Percentiles rank a stretch among this genome's conserved stretches.
Evolutionary conservation across 2,888 invertebrate species (phyloP).

Genomic region (Caenorhabditis doughertyi): DNA sequence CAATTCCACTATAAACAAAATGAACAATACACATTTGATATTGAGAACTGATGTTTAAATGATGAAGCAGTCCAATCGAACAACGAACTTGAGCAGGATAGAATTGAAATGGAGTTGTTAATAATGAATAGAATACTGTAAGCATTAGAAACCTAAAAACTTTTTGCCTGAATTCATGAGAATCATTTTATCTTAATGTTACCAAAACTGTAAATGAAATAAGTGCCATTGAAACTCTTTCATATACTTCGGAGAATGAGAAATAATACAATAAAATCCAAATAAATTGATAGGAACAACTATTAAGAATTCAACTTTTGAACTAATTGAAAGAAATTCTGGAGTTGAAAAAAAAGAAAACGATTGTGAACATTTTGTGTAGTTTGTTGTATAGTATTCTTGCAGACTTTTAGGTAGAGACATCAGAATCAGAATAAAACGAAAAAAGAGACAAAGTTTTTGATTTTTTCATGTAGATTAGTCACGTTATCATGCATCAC

Average conservation of each 20-base stretch:
- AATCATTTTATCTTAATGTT: neutral
- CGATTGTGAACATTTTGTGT: slow-evolving; percentile 8
- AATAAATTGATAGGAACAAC: slow-evolving; percentile 35
- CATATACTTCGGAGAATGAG: slow-evolving; percentile 37
- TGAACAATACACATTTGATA: slow-evolving; percentile 25
- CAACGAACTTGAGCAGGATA: slow-evolving; percentile 40
- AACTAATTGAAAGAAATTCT: slow-evolving; percentile 7
- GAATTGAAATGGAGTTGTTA: slow-evolving; percentile 38
- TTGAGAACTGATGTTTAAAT: neutral
- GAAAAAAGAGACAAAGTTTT: slow-evolving; percentile 1
- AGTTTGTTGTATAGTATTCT: slow-evolving; percentile 37
- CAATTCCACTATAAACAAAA: slow-evolving; percentile 26
- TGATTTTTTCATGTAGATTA: neutral
- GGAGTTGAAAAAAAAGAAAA: slow-evolving; percentile 20
- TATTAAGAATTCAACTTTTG: neutral
- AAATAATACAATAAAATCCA: slow-evolving; percentile 39
- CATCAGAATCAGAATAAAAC: neutral
- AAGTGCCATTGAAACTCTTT: slow-evolving; percentile 35
- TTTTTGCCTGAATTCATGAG: neutral
- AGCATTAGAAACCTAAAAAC: slow-evolving; percentile 36
- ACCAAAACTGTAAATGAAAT: slow-evolving; percentile 42
- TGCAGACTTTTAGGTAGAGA: slow-evolving; percentile 9
- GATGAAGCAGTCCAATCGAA: slow-evolving; percentile 21
- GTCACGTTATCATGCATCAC: neutral
- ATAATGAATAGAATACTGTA: slow-evolving; percentile 27